Conservation (phyloP, 2,888 invertebrate genomes). For the Brachyopa scutellaris region DNA sequence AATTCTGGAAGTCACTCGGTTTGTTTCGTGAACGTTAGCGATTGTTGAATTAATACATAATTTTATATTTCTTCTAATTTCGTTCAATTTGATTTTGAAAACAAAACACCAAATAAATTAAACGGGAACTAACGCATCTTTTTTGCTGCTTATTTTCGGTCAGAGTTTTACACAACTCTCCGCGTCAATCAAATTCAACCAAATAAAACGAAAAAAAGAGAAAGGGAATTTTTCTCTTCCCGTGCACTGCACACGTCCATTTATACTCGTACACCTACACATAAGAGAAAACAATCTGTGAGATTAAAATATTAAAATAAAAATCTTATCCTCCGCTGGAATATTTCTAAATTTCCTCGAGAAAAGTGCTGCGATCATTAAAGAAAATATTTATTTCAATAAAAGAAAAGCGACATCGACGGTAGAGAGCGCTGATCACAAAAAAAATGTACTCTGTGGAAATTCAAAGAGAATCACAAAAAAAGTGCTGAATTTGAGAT, state of each 20-base stretch:
- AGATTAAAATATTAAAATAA: conserved; percentile 23
- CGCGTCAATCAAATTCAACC: not conserved
- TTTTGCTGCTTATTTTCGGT: conserved; percentile 13
- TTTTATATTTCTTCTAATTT: no score
- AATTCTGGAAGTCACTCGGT: conserved; percentile 64
- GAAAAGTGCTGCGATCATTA: conserved; percentile 60
- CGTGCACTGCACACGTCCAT: conserved; percentile 14
- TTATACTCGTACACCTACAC: not conserved
- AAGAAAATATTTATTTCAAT: no score
- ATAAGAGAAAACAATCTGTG: conserved; percentile 49
- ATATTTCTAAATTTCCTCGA: conserved; percentile 28
- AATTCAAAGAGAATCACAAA: conserved; percentile 17
- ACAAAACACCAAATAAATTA: conserved; percentile 8
- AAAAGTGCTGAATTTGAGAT: conserved; percentile 61
- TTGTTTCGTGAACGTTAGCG: conserved; percentile 62
- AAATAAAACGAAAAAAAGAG: no score
- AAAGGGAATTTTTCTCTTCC: conserved; percentile 47
- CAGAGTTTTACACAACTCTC: conserved; percentile 3
- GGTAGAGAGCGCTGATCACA: conserved; percentile 59
- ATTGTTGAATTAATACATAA: conserved; percentile 58
- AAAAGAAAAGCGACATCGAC: conserved; percentile 31
- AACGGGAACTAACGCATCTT: conserved; percentile 19
- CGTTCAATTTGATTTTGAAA: conserved; percentile 37
- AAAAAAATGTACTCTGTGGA: conserved; percentile 28
- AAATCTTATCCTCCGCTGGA: conserved; percentile 37